Base-by-base conservation (phyloP, 1,140 invertebrate species). In the Drosophila orena region DNA sequence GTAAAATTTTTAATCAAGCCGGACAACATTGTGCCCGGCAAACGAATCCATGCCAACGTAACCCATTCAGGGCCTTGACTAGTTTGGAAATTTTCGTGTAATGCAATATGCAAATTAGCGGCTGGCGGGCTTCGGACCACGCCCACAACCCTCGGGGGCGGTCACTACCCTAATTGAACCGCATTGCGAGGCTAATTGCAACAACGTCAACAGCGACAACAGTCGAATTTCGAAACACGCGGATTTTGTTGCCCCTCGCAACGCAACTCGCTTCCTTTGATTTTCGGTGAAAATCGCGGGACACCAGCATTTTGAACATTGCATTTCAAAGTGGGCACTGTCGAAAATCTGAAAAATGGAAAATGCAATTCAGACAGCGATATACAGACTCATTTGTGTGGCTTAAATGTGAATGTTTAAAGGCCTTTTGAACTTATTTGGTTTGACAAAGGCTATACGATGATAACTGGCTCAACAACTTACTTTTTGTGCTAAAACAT, bases 31-130 rank as follows among this genome's bases (percentile, higher is more conserved):
- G 62, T 56, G 4, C 24, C 14, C 17, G 3, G 49, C 46, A 40
- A 55, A 30, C 62, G 30, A 34, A 69, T 66, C 46, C 30, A 10
- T 22, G 15, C 59, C 35, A 55, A 44, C 55, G 38, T 35, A 12
- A 40, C 12, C 46, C 46, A 43, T 64, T 5, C 61, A 58, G 17
- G 40, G 17, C n/a, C 61, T n/a, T 11, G 14, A 35, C 54, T 66
- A 50, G 73, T 59, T 75, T 75, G 22, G 54, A 53, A 68, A 65
- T 47, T 56, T 75, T 66, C 38, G 11, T 56, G 72, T 75, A 75
- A 66, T 52, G 72, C 73, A 75, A 75, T 75, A 76, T 76, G 73
- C 72, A 76, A 77, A 76, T 77, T 76, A 76, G 72, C 49, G 71
- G 61, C 71, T 47, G 35, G 42, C 20, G 40, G 40, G 35, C 59